Percentiles rank a stretch among this genome's conserved stretches.
phyloP scores from a whole-genome alignment of 2,113 vertebrate genomes.

The Pionites leucogaster region DNA sequence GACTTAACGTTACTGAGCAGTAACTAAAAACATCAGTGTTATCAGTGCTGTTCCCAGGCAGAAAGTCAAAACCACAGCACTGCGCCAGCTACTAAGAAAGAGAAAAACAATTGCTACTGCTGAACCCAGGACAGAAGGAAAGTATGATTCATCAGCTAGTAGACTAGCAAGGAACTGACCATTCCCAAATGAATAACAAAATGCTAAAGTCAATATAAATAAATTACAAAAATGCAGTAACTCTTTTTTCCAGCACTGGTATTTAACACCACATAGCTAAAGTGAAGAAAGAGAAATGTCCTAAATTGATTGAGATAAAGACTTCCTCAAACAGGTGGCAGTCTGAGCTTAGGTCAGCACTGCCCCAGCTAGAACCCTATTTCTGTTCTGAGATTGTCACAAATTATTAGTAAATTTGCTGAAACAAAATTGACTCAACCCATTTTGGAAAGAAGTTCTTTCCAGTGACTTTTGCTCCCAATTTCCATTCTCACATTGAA shows the following conservation, averaged over 20 bases:
- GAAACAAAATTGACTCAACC: neutral
- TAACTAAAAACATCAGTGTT: too few species aligned
- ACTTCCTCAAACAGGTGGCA: neutral
- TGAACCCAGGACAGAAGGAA: neutral
- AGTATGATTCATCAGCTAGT: neutral
- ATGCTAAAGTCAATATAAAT: neutral
- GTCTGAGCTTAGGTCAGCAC: neutral
- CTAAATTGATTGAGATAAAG: neutral
- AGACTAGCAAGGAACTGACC: neutral
- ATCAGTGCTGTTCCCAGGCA: too few species aligned
- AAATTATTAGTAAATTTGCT: neutral
- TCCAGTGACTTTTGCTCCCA: neutral
- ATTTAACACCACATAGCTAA: neutral
- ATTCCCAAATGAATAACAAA: neutral
- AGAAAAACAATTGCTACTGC: too few species aligned
- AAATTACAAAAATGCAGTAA: neutral
- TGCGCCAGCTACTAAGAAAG: too few species aligned
- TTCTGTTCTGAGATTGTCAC: neutral
- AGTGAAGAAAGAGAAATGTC: neutral
- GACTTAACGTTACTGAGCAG: too few species aligned
- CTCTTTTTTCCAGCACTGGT: neutral
- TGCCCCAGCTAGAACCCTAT: neutral
- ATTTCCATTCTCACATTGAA: neutral
- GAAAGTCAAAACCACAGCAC: too few species aligned
- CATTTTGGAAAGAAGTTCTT: neutral